Conservation (phyloP, 2,113 vertebrate genomes). For the Hypomesus transpacificus region DNA sequence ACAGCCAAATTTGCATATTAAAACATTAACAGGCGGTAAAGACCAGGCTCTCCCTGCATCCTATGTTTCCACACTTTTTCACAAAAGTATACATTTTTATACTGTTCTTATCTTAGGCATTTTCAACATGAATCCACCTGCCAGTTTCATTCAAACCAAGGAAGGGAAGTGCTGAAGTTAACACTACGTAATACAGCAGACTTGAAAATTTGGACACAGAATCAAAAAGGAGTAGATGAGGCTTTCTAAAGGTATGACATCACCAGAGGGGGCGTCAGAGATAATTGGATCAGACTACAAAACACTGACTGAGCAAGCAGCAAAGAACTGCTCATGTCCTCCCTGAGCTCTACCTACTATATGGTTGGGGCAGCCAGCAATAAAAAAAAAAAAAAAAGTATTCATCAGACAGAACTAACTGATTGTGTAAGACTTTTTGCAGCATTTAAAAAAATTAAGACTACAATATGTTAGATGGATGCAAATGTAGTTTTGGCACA, state of each 20-base stretch:
- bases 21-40: no score
- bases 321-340: constrained; percentile 18
- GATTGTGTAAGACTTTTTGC: constrained; percentile 97
- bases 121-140: no score
- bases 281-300: background rate
- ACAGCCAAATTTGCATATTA: constrained; percentile 52
- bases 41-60: background rate
- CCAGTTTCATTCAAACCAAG: no score
- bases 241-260: background rate
- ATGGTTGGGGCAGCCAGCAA: constrained; percentile 38
- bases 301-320: constrained; percentile 6
- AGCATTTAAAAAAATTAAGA: constrained; percentile 67
- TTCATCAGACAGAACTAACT: constrained; percentile 40
- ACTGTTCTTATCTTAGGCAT: constrained; percentile 12
- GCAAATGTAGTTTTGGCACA: constrained; percentile 88
- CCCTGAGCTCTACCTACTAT: constrained; percentile 43
- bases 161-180: background rate
- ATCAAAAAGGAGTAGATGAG: no score
- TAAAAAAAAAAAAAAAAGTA: no score
- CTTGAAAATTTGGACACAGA: no score
- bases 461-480: constrained; percentile 59
- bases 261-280: constrained; percentile 15
- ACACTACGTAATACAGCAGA: no score
- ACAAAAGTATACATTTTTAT: background rate
- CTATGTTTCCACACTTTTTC: no score